Conservation (phyloP, 2,888 invertebrate species). For the Sesia apiformis region DNA sequence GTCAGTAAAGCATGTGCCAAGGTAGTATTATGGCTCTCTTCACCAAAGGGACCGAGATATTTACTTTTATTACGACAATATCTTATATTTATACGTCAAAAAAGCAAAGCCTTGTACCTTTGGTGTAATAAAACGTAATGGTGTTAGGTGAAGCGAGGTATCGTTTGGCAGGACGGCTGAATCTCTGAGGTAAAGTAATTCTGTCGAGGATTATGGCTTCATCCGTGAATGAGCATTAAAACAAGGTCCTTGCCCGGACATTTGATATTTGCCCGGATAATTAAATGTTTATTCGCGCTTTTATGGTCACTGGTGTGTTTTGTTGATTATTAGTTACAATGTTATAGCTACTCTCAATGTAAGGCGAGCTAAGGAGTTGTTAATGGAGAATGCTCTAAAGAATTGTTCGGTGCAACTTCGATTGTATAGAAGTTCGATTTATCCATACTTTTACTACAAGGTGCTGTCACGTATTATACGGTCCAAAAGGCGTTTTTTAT, state of each 20-base stretch:
- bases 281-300: constrained; percentile 19
- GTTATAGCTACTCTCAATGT: background rate
- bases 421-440: no score
- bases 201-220: constrained; percentile 38
- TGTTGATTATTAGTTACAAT: background rate
- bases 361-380: no score
- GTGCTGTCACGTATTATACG: no score
- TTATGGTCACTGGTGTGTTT: background rate
- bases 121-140: constrained; percentile 13
- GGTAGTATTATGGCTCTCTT: no score
- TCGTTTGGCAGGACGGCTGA: constrained; percentile 26
- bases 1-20: no score
- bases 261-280: constrained; percentile 13
- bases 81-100: constrained; percentile 50
- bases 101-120: constrained; percentile 59
- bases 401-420: no score
- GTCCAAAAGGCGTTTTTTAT: no score
- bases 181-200: constrained; percentile 47
- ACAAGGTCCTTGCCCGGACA: constrained; percentile 28
- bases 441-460: no score
- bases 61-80: constrained; percentile 39
- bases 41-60: constrained; percentile 9
- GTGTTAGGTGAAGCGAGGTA: constrained; percentile 13
- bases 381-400: no score
- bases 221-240: constrained; percentile 39